phyloP scores from a whole-genome alignment of 2,888 invertebrate species.

The Phyto melanocephala region DNA sequence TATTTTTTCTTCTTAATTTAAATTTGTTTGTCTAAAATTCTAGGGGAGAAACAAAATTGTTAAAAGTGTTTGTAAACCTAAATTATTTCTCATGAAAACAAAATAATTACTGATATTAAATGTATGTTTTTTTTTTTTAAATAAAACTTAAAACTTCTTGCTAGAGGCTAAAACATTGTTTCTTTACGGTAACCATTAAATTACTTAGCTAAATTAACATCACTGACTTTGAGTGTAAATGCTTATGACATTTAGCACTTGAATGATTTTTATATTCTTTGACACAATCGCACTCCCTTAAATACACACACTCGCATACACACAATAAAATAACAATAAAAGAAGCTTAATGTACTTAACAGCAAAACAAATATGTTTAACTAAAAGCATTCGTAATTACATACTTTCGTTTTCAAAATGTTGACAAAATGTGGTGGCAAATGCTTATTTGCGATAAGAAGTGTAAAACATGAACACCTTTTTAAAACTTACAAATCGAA shows the following conservation, averaged over 20 bases:
- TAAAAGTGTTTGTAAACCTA: too few species aligned
- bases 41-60: too few species aligned
- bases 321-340: background rate
- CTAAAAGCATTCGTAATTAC: slow-evolving; percentile 43
- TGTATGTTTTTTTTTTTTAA: too few species aligned
- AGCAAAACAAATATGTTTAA: slow-evolving; percentile 53
- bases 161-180: too few species aligned
- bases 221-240: background rate
- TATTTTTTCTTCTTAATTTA: too few species aligned
- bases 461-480: slow-evolving; percentile 10
- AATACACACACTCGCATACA: background rate
- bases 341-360: slow-evolving; percentile 26
- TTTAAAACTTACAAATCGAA: slow-evolving; percentile 12
- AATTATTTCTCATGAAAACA: too few species aligned
- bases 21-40: too few species aligned
- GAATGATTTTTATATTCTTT: slow-evolving; percentile 12
- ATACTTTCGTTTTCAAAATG: background rate
- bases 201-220: too few species aligned
- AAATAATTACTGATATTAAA: too few species aligned
- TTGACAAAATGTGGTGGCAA: background rate
- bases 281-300: background rate
- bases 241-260: slow-evolving; percentile 49
- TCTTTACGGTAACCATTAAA: too few species aligned
- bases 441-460: background rate
- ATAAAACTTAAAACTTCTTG: too few species aligned